Conservation (phyloP, 2,113 vertebrate genomes). For the Platycercus adscitus region DNA sequence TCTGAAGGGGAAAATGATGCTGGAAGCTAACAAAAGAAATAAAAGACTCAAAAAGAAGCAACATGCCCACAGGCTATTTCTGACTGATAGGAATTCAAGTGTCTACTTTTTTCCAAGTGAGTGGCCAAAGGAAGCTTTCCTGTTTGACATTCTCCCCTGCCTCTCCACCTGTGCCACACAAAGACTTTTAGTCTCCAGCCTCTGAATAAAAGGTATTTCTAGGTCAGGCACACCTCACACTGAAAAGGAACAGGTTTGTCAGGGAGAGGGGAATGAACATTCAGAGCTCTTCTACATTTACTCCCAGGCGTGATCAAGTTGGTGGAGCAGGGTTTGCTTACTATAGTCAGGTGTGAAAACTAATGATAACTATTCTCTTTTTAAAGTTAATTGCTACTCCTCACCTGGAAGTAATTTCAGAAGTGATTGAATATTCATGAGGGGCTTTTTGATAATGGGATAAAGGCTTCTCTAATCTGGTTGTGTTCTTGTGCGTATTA, state of each 20-base stretch:
- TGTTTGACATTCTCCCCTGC: constrained; percentile 5
- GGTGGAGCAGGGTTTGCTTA: not conserved
- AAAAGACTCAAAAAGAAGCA: not conserved
- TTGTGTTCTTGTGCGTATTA: not conserved
- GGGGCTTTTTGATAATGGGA: not conserved
- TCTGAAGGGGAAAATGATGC: not conserved
- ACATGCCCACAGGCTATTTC: not conserved
- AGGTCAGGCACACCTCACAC: not conserved
- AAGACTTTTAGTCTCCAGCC: not conserved
- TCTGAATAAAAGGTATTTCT: not conserved
- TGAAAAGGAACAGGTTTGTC: not conserved
- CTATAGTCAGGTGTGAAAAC: not conserved
- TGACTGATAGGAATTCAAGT: not conserved
- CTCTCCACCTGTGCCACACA: not conserved
- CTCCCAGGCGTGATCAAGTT: not conserved
- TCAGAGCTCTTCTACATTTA: not conserved
- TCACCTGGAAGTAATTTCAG: not conserved
- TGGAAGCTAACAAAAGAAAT: not conserved
- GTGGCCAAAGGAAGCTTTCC: not conserved
- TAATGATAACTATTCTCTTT: not conserved
- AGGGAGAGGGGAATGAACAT: not conserved
- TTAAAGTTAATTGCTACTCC: not conserved
- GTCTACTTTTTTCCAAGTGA: not conserved
- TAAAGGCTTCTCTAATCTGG: not conserved
- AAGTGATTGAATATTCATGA: not conserved